Conservation (phyloP, 2,797 vertebrate genomes). For the Mus minutoides region DNA sequence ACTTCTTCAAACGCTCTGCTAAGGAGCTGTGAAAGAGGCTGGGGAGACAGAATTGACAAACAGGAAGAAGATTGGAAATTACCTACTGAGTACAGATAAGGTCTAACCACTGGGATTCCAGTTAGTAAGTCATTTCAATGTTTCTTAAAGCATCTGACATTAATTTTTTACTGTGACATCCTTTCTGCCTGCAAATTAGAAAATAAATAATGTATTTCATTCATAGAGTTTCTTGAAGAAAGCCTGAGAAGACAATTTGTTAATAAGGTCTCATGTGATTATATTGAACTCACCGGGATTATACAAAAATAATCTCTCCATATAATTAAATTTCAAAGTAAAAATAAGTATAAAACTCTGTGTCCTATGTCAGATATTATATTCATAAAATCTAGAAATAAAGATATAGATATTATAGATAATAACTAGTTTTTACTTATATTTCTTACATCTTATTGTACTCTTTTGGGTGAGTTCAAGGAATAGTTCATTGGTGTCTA, state of each 20-base stretch:
- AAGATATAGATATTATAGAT: too few species aligned
- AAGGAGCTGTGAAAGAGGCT: not conserved
- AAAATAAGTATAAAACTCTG: too few species aligned
- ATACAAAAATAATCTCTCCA: not conserved
- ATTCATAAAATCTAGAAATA: not conserved
- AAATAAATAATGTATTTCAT: not conserved
- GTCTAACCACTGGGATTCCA: not conserved
- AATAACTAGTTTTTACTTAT: not conserved
- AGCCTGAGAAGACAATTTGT: not conserved
- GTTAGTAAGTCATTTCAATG: not conserved
- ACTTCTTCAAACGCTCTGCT: not conserved
- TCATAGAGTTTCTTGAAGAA: not conserved
- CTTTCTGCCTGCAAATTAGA: not conserved
- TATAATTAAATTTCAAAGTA: not conserved
- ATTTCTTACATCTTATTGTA: not conserved
- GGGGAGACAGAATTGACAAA: not conserved
- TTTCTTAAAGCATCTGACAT: not conserved
- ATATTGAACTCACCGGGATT: not conserved
- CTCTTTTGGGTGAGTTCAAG: not conserved
- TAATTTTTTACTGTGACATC: not conserved
- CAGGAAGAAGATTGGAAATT: not conserved
- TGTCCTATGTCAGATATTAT: not conserved
- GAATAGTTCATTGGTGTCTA: not conserved
- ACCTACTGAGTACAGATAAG: not conserved
- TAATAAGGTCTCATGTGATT: not conserved